These are phyloP conservation scores for Zeus faber DNA, from an alignment of 2,113 vertebrate species.

Conservation along the genomic window DNA sequence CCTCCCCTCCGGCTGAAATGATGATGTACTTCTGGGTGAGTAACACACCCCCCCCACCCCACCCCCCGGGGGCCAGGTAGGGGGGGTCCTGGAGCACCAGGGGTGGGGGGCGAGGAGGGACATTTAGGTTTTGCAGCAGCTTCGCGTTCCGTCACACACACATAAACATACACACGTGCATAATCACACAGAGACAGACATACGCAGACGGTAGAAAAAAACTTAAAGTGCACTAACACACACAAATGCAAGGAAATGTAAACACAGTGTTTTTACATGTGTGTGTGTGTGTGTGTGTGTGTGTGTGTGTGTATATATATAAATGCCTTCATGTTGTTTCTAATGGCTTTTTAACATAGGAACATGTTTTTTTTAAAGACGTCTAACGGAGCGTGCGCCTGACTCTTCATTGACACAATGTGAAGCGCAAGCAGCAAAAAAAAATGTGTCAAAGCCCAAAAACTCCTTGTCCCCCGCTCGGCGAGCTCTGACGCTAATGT, in stretches of 20 bases:
- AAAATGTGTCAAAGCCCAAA: no score
- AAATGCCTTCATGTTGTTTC: background rate
- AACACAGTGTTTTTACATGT: background rate
- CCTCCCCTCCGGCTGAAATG: constrained; percentile 46
- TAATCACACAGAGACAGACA: background rate
- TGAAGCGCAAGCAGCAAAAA: no score
- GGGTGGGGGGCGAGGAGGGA: background rate
- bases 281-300: background rate
- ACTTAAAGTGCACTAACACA: background rate
- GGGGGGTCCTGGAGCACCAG: no score
- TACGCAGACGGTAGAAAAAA: background rate
- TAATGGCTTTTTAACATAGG: no score
- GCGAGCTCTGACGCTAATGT: no score
- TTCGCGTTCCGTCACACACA: background rate
- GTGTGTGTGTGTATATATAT: background rate
- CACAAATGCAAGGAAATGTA: background rate
- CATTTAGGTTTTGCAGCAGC: no score
- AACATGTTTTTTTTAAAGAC: no score
- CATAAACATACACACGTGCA: background rate
- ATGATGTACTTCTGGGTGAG: constrained; percentile 71
- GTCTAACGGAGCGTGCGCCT: no score
- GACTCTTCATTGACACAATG: no score
- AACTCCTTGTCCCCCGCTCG: no score
- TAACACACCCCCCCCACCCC: no score
- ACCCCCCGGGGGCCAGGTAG: no score